phyloP scores from a whole-genome alignment of 2,113 vertebrate species.

The Sisor rabdophorus region DNA sequence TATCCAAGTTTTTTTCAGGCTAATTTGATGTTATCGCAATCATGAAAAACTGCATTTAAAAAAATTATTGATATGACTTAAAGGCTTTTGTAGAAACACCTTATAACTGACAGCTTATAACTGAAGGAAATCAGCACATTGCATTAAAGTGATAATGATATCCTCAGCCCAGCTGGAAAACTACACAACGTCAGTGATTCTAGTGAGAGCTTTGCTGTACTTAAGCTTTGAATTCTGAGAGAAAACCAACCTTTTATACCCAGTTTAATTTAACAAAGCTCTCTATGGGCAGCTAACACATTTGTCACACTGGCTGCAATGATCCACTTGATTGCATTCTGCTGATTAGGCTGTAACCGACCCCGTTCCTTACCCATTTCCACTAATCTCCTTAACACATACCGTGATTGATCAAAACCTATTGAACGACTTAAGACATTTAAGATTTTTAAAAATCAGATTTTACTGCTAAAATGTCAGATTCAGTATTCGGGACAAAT shows the following conservation, averaged over 20 bases:
- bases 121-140: background rate
- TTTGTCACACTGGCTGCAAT: conserved; percentile 30
- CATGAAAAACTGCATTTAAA: background rate
- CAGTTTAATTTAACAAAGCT: conserved; percentile 36
- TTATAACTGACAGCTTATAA: too few species aligned
- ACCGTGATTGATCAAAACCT: background rate
- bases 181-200: background rate
- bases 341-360: conserved; percentile 35
- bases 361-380: conserved; percentile 8
- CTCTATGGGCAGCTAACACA: conserved; percentile 37
- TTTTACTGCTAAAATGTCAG: background rate
- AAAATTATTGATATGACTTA: background rate
- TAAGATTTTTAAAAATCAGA: background rate
- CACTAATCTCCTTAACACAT: conserved; percentile 22
- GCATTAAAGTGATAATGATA: background rate
- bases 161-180: background rate
- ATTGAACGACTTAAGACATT: background rate
- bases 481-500: background rate
- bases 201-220: conserved; percentile 2
- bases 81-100: background rate
- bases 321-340: conserved; percentile 48
- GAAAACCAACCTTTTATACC: conserved; percentile 26
- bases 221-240: conserved; percentile 29
- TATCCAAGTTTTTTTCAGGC: background rate
- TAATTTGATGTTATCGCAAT: background rate